These are phyloP conservation scores for Amphipoea lucens DNA, from an alignment of 2,888 invertebrate species.

Conservation along the genomic window DNA sequence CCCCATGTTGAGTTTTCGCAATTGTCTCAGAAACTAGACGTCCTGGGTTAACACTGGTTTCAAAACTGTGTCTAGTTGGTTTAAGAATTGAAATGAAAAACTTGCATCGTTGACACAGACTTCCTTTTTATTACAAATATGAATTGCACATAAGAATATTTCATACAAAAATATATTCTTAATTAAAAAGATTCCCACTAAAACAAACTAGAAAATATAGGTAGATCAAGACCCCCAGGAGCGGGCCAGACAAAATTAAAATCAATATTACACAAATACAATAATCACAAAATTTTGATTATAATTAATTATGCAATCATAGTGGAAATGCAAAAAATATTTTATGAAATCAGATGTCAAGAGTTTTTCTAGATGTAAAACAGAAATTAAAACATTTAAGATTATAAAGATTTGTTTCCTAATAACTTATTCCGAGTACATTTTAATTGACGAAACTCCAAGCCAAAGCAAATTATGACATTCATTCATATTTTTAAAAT, in stretches of 20 bases:
- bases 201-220: constrained; percentile 86
- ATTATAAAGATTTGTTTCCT: constrained; percentile 49
- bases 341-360: constrained; percentile 83
- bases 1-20: too few species aligned
- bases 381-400: constrained; percentile 53
- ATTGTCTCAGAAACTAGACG: too few species aligned
- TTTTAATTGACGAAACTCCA: constrained; percentile 68
- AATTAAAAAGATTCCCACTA: constrained; percentile 88
- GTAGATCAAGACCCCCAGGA: constrained; percentile 4
- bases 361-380: constrained; percentile 64
- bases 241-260: constrained; percentile 26
- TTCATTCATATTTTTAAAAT: constrained; percentile 56
- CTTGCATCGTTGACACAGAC: constrained; percentile 79
- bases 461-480: constrained; percentile 67
- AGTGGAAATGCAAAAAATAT: constrained; percentile 60
- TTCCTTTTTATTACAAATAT: constrained; percentile 89
- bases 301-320: constrained; percentile 41
- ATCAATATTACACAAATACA: constrained; percentile 67
- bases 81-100: constrained; percentile 64
- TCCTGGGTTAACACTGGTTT: neutral
- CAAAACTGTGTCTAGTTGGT: neutral
- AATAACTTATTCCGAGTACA: constrained; percentile 60
- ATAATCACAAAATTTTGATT: constrained; percentile 65
- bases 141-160: constrained; percentile 89
- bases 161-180: constrained; percentile 90